Evolutionary conservation across 2,797 vertebrate species (phyloP), one percentile per base, ranked within the genome.

Genomic region (Molothrus ater): DNA sequence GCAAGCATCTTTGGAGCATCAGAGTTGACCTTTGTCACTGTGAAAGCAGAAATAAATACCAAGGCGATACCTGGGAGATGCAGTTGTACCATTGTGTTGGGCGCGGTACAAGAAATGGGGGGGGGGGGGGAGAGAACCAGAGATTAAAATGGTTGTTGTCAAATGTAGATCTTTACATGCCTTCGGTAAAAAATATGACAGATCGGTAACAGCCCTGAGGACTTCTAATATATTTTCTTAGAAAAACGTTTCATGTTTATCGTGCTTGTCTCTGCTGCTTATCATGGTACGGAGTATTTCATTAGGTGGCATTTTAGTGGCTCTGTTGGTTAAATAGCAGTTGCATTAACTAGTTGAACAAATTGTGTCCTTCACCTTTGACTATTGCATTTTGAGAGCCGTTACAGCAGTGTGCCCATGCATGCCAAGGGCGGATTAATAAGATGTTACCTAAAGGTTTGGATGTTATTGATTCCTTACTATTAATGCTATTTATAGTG

Each of bases 121-220:
- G n/a, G n/a, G n/a, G n/a, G 59, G 50, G 45, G 17, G 28, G 6
- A 32, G 25, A 76, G 53, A 76, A 57, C 38, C 53, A 7, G 43
- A 50, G 65, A 73, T 92, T 95, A 95, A 95, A 93, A 95, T 91
- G 94, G 94, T 94, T 93, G 86, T 96, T 97, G 90, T 94, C 92
- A 76, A 88, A 56, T 57, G 80, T 82, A 50, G 78, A 65, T 81
- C 72, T 88, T 80, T 76, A 59, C 9, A 3, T 84, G 60, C 43
- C 50, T 69, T 43, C 6, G 43, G 64, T n/a, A 63, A 21, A 56
- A 34, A 64, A 51, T 45, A 91, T 50, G 84, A 66, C 74, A 76
- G 74, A 59, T 66, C 3, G 7, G 42, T 60, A 18, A 71, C 64
- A 70, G 72, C 84, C 70, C 32, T 32, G 56, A 88, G 85, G 92